Evolutionary conservation across 2,113 vertebrate genomes (phyloP), one percentile per base, ranked within the genome.

Genomic region (Petaurus breviceps): DNA sequence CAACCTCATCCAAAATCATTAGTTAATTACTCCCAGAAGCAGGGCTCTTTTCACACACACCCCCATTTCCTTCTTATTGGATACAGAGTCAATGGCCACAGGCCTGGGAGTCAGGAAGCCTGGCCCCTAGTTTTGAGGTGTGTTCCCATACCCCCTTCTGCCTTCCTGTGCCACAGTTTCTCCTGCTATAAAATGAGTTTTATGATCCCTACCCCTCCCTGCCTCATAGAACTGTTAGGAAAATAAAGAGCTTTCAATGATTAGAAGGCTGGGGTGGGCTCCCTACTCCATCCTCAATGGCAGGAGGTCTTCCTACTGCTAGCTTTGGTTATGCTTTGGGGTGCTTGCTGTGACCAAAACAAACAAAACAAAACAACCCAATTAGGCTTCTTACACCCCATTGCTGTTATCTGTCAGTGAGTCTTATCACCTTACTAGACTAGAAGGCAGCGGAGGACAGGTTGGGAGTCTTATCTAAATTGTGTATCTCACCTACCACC

Each of bases 11-110:
- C 11, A 89, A 0, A 52, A 68, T 91, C 52, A 92, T 94, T n/a
- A 93, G 51, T 89, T 94, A 47, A 57, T 93, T 90, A 50, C 12
- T 46, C 89, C 91, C 68, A 96, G 61, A 93, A 25, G 16, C 95
- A 97, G 92, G 55, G 8, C 51, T 89, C 31, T 37, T 37, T 68
- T 31, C 57, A 68, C 28, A 68, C 51, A 68, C 55, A 9, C 37
- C 68, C 68, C 1, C 51, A 10, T 51, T 84, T 43, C 68, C 37
- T 19, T 84, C 68, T 43, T n/a, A 3, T 22, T 43, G 68, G 68
- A 43, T 8, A 23, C 68, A 16, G 12, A 68, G 11, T 68, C 11
- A 68, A 4, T 68, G 31, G 61, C 31, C 11, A 5, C 61, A 6
- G 3, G 61, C 31, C 61, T 68, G 61, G 31, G 31, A 68, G 31